Conservation (phyloP, 2,113 vertebrate species). For the Pardalotus punctatus region DNA sequence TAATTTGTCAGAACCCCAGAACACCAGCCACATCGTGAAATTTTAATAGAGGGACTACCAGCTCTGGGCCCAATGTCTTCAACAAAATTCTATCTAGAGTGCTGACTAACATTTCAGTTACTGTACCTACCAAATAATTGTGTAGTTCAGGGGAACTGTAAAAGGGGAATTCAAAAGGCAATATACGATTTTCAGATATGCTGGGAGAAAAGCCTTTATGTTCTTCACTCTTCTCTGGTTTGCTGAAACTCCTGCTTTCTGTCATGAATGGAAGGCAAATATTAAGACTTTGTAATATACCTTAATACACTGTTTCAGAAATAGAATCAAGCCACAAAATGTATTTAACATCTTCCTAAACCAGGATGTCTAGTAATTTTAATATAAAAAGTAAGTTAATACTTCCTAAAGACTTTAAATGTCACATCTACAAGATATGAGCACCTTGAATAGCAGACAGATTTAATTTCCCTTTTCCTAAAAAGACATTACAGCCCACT, state of each 20-base stretch:
- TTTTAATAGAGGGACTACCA: background rate
- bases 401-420: background rate
- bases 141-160: constrained; percentile 39
- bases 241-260: constrained; percentile 23
- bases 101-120: background rate
- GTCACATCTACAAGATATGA: background rate
- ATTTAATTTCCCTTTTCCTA: background rate
- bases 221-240: constrained; percentile 2
- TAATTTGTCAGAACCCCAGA: background rate
- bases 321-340: background rate
- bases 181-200: constrained; percentile 59
- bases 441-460: background rate
- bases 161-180: constrained; percentile 74
- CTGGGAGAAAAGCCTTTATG: background rate
- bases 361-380: background rate
- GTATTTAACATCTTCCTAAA: background rate
- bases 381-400: background rate
- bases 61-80: background rate
- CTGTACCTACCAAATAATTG: constrained; percentile 76
- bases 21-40: background rate
- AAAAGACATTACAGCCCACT: background rate
- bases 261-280: background rate
- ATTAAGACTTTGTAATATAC: background rate
- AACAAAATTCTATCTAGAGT: background rate
- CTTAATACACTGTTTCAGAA: background rate